Percentiles rank a stretch among this genome's conserved stretches.
Evolutionary conservation across 2,888 invertebrate species (phyloP).

Genomic region (Cephus rjabovi): DNA sequence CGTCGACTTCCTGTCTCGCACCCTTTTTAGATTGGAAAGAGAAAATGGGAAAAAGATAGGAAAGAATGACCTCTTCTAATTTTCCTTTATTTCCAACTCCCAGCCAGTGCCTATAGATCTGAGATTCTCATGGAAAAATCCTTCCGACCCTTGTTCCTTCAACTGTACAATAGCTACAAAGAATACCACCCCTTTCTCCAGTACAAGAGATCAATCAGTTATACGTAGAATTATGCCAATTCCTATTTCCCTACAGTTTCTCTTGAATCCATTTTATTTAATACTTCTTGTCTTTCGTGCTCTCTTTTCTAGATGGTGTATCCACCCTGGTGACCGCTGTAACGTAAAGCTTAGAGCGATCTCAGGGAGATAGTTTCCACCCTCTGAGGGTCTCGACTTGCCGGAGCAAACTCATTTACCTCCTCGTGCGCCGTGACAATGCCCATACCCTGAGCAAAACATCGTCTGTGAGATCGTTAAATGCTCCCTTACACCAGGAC

Average conservation of each 20-base stretch:
- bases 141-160: too few species aligned
- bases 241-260: too few species aligned
- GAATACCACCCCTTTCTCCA: too few species aligned
- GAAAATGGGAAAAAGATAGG: constrained; percentile 1
- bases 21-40: constrained; percentile 14
- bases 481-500: too few species aligned
- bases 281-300: not conserved
- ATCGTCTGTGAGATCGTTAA: constrained; percentile 35
- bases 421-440: constrained; percentile 24
- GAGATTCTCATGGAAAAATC: too few species aligned
- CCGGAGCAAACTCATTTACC: constrained; percentile 30
- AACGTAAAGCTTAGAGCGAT: too few species aligned
- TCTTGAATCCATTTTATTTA: too few species aligned
- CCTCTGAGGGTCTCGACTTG: not conserved
- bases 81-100: not conserved
- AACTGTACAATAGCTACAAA: too few species aligned
- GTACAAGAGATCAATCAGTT: too few species aligned
- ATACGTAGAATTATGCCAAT: too few species aligned
- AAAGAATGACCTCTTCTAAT: not conserved
- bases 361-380: not conserved
- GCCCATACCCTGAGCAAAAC: constrained; percentile 32
- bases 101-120: not conserved
- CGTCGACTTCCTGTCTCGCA: not conserved
- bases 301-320: not conserved
- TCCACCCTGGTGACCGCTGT: not conserved